These are phyloP conservation scores for Nymphicus hollandicus DNA, from an alignment of 2,113 vertebrate genomes.

Conservation along the genomic window DNA sequence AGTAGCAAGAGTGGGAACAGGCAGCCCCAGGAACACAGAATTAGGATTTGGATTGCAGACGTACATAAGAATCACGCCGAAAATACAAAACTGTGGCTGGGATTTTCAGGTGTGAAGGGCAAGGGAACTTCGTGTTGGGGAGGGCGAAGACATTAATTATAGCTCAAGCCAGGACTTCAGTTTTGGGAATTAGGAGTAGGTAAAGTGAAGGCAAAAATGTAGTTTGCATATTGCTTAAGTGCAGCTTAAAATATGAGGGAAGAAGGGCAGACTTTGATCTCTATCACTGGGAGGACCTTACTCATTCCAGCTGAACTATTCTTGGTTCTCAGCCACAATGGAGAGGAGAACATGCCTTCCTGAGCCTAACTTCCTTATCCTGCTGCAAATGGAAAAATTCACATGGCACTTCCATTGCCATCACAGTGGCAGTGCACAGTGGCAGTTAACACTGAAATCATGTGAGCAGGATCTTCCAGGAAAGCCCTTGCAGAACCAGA, in stretches of 20 bases:
- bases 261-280: slow-evolving; percentile 33
- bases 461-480: not conserved
- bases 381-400: not conserved
- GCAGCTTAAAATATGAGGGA: not conserved
- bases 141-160: not conserved
- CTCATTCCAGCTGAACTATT: not conserved
- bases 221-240: slow-evolving; percentile 21
- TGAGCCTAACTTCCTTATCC: not conserved
- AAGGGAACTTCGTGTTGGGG: not conserved
- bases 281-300: not conserved
- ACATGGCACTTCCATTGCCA: not conserved
- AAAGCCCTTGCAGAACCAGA: not conserved
- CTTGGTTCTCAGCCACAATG: not conserved
- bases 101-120: not conserved
- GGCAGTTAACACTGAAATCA: not conserved
- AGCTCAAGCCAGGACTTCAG: not conserved
- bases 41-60: not conserved
- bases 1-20: not conserved
- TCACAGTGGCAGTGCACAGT: not conserved
- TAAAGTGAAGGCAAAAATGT: not conserved
- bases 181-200: not conserved
- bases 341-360: not conserved
- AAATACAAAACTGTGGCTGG: not conserved
- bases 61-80: not conserved
- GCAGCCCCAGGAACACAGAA: not conserved